Evolutionary conservation across 2,888 invertebrate genomes (phyloP), one percentile per base, ranked within the genome.

Genomic region (Leptogaster cylindrica): DNA sequence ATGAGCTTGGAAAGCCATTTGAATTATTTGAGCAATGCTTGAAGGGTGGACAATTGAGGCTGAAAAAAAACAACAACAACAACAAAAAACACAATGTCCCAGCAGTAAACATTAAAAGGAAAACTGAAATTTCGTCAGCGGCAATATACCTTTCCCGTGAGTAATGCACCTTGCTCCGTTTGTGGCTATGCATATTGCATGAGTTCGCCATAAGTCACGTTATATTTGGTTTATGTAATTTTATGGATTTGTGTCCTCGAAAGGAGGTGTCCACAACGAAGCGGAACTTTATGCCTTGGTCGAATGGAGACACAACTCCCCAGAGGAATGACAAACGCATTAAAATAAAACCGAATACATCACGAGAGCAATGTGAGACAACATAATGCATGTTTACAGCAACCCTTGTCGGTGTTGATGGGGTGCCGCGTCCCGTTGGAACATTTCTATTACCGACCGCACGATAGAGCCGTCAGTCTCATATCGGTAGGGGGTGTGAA

Each of bases 181-280:
- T 58, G 16, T 41, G 58, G 36, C 25, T 23, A 20, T 27, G 58
- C 58, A 58, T 58, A 58, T 58, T 25, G 36, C 39, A 58, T 58
- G 58, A 58, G 39, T 16, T 14, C 25, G 41, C 25, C 41, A 25
- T 58, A 58, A 58, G 58, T 58, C 58, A 58, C 58, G 58, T 23
- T 16, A 58, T 58, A 58, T 58, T n/a, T 58, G 58, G 58, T 18
- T 58, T 58, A 58, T 27, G 58, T 58, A 58, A 58, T 58, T 39
- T 58, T 58, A 58, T 39, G 58, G 58, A 58, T 41, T 58, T 36
- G n/a, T n/a, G 58, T 36, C 16, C 39, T 12, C 39, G 39, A 27
- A 39, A 58, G 39, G 36, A 6, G 58, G 41, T 14, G 25, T 27
- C 14, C 58, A 23, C 2, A 16, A 5, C 7, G 36, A 46, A 16